Conservation (phyloP, 2,113 vertebrate species). For the Antechinus stuartii region DNA sequence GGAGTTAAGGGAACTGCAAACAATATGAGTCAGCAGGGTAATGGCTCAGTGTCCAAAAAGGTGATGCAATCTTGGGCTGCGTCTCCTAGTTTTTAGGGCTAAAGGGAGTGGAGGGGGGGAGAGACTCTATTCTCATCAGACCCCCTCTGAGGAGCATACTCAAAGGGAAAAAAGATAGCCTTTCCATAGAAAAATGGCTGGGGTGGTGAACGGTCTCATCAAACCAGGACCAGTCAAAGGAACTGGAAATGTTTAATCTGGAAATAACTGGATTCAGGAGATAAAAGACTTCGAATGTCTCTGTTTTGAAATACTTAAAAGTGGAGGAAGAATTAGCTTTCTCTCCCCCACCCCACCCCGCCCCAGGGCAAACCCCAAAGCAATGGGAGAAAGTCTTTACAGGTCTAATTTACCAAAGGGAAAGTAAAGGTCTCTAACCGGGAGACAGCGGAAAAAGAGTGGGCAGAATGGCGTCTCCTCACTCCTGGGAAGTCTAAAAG, state of each 20-base stretch:
- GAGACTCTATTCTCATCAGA: background rate
- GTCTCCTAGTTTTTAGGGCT: background rate
- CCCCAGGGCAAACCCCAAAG: background rate
- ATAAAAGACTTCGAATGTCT: background rate
- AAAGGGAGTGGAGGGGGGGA: background rate
- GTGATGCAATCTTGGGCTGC: background rate
- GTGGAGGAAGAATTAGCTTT: background rate
- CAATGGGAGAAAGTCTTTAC: background rate
- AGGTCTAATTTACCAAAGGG: background rate
- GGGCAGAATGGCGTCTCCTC: background rate
- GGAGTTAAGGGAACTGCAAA: background rate
- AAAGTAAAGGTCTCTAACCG: background rate
- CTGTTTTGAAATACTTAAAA: background rate
- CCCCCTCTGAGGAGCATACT: background rate
- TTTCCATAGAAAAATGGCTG: background rate
- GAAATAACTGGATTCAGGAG: background rate
- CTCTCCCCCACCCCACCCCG: too few relatives aligned
- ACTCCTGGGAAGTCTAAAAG: background rate
- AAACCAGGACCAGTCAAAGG: background rate
- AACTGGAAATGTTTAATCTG: background rate
- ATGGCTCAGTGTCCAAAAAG: background rate
- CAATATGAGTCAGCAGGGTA: background rate
- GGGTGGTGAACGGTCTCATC: background rate
- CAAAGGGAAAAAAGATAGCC: background rate
- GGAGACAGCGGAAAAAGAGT: background rate